phyloP scores from a whole-genome alignment of 2,888 invertebrate genomes.

The Lacanobia oleracea region DNA sequence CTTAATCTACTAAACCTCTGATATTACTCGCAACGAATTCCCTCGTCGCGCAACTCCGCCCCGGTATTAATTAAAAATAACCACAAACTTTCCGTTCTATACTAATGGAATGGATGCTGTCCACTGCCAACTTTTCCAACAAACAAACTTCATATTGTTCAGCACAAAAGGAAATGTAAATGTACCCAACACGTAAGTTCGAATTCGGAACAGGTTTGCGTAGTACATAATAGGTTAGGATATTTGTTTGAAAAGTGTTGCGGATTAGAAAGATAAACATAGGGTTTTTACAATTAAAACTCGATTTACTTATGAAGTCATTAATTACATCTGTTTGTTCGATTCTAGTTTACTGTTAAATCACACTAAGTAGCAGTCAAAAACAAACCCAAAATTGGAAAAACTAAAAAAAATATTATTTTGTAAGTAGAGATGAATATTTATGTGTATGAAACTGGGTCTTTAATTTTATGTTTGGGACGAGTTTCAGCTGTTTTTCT shows the following conservation, averaged over 20 bases:
- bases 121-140: constrained; percentile 73
- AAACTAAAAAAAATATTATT: constrained; percentile 17
- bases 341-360: neutral
- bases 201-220: constrained; percentile 34
- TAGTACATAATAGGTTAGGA: constrained; percentile 30
- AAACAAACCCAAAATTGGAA: neutral
- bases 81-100: constrained; percentile 71
- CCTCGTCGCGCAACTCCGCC: constrained; percentile 59
- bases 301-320: neutral
- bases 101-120: constrained; percentile 70
- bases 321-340: neutral
- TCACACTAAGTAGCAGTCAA: constrained; percentile 6
- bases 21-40: constrained; percentile 65
- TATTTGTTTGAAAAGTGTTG: constrained; percentile 11
- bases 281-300: neutral
- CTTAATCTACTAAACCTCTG: constrained; percentile 59
- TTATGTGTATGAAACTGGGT: constrained; percentile 15
- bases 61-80: constrained; percentile 74
- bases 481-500: constrained; percentile 20
- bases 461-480: constrained; percentile 9
- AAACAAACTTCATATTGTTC: constrained; percentile 70
- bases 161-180: constrained; percentile 70
- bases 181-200: constrained; percentile 58
- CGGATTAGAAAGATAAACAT: neutral
- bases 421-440: constrained; percentile 12